Conservation (phyloP, 2,888 invertebrate species). For the Drosophila fungiperda region DNA sequence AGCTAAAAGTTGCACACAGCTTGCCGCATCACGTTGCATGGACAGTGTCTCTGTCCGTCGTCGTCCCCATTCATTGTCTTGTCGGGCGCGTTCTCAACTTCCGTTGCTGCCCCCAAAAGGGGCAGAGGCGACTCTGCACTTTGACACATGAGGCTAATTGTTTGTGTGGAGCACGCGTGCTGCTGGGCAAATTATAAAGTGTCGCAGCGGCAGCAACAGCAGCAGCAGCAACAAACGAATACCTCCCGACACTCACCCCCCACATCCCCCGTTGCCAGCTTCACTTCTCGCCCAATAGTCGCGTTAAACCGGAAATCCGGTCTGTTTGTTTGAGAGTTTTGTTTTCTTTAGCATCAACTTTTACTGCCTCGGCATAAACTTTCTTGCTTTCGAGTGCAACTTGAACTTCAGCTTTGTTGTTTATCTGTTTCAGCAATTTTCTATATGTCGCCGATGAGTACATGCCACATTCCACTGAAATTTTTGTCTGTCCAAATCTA, state of each 20-base stretch:
- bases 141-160: slow-evolving; percentile 78
- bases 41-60: not conserved
- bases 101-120: slow-evolving; percentile 31
- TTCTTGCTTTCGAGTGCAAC: slow-evolving; percentile 36
- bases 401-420: slow-evolving; percentile 29
- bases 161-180: slow-evolving; percentile 62
- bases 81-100: slow-evolving; percentile 52
- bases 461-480: slow-evolving; percentile 60
- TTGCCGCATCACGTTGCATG: slow-evolving; percentile 75
- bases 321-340: slow-evolving; percentile 35
- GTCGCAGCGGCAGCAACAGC: slow-evolving; percentile 41
- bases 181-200: slow-evolving; percentile 69
- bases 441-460: slow-evolving; percentile 46
- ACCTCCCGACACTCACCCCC: slow-evolving; percentile 1
- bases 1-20: slow-evolving; percentile 69
- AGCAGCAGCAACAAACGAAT: slow-evolving; percentile 37
- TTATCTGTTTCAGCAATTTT: slow-evolving; percentile 25
- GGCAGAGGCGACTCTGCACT: slow-evolving; percentile 50
- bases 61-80: slow-evolving; percentile 40
- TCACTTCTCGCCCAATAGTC: slow-evolving; percentile 3
- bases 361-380: slow-evolving; percentile 59
- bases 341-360: slow-evolving; percentile 58
- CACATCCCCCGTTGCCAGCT: slow-evolving; percentile 5
- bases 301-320: slow-evolving; percentile 75
- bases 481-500: slow-evolving; percentile 31